These are phyloP conservation scores for Hartigia nigra DNA, from an alignment of 2,888 invertebrate species.

Conservation along the genomic window DNA sequence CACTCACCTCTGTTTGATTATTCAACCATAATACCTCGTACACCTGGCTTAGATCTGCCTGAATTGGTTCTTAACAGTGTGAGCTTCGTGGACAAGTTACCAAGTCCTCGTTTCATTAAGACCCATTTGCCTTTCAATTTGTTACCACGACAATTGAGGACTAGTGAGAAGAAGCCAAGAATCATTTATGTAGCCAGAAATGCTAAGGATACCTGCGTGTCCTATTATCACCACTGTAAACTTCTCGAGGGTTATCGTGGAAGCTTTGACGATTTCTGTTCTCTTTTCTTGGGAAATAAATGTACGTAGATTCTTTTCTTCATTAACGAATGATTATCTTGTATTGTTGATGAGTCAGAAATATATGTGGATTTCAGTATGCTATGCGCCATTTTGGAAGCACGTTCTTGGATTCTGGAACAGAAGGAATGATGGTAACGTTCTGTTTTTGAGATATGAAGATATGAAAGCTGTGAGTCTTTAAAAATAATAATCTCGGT, in stretches of 20 bases:
- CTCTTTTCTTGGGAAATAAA: constrained; percentile 72
- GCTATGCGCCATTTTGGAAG: constrained; percentile 51
- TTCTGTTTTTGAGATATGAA: constrained; percentile 53
- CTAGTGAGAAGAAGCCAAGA: constrained; percentile 64
- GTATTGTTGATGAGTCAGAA: constrained; percentile 13
- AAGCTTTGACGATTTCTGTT: constrained; percentile 71
- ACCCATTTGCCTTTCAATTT: constrained; percentile 74
- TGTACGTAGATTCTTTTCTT: constrained; percentile 54
- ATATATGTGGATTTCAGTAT: constrained; percentile 29
- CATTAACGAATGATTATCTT: not conserved
- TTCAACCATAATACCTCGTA: constrained; percentile 50
- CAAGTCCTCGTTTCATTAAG: constrained; percentile 73
- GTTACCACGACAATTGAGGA: constrained; percentile 68
- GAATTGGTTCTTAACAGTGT: constrained; percentile 49
- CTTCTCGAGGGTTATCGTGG: constrained; percentile 70
- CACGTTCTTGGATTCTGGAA: constrained; percentile 50
- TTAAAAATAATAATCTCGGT: not conserved
- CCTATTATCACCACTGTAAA: constrained; percentile 76
- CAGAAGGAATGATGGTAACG: constrained; percentile 35
- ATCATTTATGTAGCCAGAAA: constrained; percentile 80
- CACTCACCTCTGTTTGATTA: constrained; percentile 63
- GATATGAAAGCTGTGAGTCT: constrained; percentile 53
- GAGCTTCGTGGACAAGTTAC: constrained; percentile 58
- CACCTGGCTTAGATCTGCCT: constrained; percentile 44
- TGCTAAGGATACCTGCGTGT: constrained; percentile 78